These are phyloP conservation scores for Platorchestia sp. DNA, from an alignment of 1,140 invertebrate species.

Conservation along the genomic window DNA sequence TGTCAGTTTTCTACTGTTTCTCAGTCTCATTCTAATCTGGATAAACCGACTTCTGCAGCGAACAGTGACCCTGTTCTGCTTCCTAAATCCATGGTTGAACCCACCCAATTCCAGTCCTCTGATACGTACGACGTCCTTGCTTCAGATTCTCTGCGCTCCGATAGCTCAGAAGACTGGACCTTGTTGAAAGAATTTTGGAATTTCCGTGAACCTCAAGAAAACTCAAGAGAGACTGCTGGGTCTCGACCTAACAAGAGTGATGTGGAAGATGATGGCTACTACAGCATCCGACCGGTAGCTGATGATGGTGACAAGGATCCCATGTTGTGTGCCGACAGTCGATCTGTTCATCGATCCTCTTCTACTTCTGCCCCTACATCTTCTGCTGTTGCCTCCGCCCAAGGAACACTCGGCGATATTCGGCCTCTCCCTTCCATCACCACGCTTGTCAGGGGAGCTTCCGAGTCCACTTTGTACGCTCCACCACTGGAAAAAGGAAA, in stretches of 20 bases:
- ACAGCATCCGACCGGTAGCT: slow-evolving; percentile 38
- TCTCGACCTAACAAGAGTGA: neutral
- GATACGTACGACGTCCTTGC: slow-evolving; percentile 20
- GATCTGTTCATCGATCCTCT: neutral
- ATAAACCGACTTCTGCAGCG: neutral
- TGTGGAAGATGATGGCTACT: slow-evolving; percentile 48
- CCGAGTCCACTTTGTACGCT: neutral
- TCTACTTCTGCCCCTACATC: neutral
- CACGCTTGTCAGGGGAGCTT: slow-evolving; percentile 23
- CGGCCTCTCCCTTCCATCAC: slow-evolving; percentile 44
- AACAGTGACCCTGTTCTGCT: slow-evolving; percentile 34
- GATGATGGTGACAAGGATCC: slow-evolving; percentile 49
- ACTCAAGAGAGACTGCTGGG: neutral
- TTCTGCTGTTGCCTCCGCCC: neutral
- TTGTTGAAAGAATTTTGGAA: slow-evolving; percentile 27
- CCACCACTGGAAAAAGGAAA: neutral
- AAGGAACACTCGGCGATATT: slow-evolving; percentile 41
- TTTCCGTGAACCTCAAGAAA: slow-evolving; percentile 35
- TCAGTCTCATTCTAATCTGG: neutral
- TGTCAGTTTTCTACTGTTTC: neutral
- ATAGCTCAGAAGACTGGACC: slow-evolving; percentile 45
- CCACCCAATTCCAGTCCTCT: slow-evolving; percentile 41
- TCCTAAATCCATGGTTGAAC: slow-evolving; percentile 48
- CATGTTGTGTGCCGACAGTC: slow-evolving; percentile 48
- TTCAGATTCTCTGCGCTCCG: neutral